Percentiles rank a stretch among this genome's conserved stretches.
Conservation (phyloP, 23 tunicate species). For the Phallusia fumigata region DNA sequence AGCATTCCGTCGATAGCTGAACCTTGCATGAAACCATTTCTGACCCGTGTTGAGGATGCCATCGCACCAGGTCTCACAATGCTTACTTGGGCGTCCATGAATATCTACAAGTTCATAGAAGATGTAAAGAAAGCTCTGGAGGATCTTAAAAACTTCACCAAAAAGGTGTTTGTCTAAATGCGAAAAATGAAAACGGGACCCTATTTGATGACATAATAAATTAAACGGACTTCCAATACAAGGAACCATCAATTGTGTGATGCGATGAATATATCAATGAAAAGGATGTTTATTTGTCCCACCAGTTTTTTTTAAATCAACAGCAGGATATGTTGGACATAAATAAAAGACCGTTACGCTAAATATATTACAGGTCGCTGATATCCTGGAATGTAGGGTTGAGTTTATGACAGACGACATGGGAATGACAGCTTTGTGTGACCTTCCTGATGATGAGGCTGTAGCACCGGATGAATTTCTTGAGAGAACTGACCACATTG, state of each 20-base stretch:
- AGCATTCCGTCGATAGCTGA: constrained; percentile 46
- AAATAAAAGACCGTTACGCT: too few relatives aligned
- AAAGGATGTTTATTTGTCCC: too few relatives aligned
- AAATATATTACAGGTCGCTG: constrained; percentile 33
- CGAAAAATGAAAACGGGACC: too few relatives aligned
- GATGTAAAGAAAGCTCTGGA: constrained; percentile 37
- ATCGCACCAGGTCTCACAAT: constrained; percentile 65
- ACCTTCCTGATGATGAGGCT: constrained; percentile 73
- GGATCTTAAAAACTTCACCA: constrained; percentile 44
- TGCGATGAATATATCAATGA: too few relatives aligned
- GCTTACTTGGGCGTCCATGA: constrained; percentile 79
- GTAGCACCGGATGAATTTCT: constrained; percentile 59
- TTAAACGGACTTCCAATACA: too few relatives aligned
- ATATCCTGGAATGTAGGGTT: constrained; percentile 77
- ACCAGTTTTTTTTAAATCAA: too few relatives aligned
- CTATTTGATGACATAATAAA: too few relatives aligned
- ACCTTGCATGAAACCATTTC: constrained; percentile 66
- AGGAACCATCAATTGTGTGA: too few relatives aligned
- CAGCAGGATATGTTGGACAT: too few relatives aligned
- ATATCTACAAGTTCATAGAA: constrained; percentile 63
- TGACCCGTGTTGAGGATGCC: constrained; percentile 70
- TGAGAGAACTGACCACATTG: constrained; percentile 47
- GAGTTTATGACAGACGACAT: constrained; percentile 61
- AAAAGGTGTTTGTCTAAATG: constrained; percentile 35
- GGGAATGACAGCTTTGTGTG: constrained; percentile 66